Evolutionary conservation across 2,797 vertebrate genomes (phyloP).

Genomic region (Pseudopleuronectes americanus): DNA sequence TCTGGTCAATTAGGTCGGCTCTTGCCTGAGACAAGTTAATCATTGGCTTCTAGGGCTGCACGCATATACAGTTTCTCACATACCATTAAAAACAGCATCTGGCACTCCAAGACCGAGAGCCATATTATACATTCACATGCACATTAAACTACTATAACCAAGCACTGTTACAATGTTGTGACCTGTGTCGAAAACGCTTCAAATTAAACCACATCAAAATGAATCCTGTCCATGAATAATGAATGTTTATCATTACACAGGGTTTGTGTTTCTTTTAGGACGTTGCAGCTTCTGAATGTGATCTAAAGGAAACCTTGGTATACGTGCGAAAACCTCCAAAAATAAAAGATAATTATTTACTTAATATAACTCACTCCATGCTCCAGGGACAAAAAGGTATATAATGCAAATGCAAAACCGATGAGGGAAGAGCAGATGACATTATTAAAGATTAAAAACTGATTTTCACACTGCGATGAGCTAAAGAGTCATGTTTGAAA

Average conservation of each 20-base stretch:
- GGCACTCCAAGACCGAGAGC: slow-evolving; percentile 15
- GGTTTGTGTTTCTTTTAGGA: neutral
- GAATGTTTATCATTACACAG: slow-evolving; percentile 4
- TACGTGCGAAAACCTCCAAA: slow-evolving; percentile 5
- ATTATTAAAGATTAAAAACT: neutral
- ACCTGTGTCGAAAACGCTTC: slow-evolving; percentile 15
- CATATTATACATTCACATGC: slow-evolving; percentile 13
- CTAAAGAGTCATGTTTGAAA: neutral
- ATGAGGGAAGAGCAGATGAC: neutral
- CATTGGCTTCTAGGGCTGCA: slow-evolving; percentile 51
- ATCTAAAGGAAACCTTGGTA: slow-evolving; percentile 14
- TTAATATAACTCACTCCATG: neutral
- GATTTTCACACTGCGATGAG: neutral
- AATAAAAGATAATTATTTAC: slow-evolving; percentile 13
- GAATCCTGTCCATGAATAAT: slow-evolving; percentile 3
- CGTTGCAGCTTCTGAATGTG: slow-evolving; percentile 10
- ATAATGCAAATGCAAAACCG: neutral
- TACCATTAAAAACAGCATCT: slow-evolving; percentile 53
- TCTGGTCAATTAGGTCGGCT: slow-evolving; percentile 77
- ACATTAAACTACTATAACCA: slow-evolving; percentile 9
- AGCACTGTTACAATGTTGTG: neutral
- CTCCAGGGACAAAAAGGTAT: neutral
- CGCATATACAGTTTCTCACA: slow-evolving; percentile 43
- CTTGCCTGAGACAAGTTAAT: slow-evolving; percentile 75
- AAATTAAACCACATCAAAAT: slow-evolving; percentile 9